Conservation (phyloP, 1,140 invertebrate species). For the Zeugodacus cucurbitae region DNA sequence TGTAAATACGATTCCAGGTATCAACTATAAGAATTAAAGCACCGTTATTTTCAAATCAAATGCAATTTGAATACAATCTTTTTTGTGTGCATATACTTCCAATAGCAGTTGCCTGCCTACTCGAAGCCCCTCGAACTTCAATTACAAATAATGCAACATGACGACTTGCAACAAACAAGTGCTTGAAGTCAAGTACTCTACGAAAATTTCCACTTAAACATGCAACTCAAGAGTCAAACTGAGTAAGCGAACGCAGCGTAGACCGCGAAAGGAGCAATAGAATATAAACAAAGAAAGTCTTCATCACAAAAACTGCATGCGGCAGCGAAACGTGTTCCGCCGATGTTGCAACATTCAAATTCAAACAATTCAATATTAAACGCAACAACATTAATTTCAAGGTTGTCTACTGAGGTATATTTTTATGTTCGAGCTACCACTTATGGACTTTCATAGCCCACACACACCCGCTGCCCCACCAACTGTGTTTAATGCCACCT, state of each 20-base stretch:
- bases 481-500: not conserved
- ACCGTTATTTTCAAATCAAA: too few relatives aligned
- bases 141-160: not conserved
- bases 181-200: not conserved
- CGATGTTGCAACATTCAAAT: not conserved
- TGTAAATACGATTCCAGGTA: too few relatives aligned
- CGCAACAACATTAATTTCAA: slow-evolving; percentile 16
- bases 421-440: not conserved
- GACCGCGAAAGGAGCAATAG: not conserved
- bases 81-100: too few relatives aligned
- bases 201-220: not conserved
- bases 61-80: too few relatives aligned
- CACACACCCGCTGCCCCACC: not conserved
- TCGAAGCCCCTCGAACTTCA: not conserved
- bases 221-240: not conserved
- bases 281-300: not conserved
- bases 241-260: not conserved
- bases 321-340: not conserved
- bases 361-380: slow-evolving; percentile 13
- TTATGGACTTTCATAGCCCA: not conserved
- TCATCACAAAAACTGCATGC: not conserved
- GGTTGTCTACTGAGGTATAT: not conserved
- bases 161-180: not conserved
- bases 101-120: too few relatives aligned
- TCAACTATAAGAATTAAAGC: too few relatives aligned